phyloP scores from a whole-genome alignment of 1,140 invertebrate species.

The Nomia melanderi region DNA sequence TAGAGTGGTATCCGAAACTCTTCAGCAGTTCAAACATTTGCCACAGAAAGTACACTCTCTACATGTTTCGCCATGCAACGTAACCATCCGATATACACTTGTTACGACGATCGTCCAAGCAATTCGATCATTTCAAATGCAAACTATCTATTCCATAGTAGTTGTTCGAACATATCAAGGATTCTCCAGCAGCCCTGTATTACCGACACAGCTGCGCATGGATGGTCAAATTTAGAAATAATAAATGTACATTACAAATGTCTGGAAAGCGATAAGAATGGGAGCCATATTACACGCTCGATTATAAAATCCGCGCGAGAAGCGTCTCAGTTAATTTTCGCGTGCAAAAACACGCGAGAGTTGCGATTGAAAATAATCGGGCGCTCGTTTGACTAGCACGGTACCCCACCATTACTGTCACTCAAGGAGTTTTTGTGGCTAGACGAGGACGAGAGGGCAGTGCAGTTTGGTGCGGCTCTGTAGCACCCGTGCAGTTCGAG shows the following conservation, averaged over 20 bases:
- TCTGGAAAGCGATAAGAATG: not conserved
- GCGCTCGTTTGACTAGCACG: conserved; percentile 35
- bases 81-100: no score
- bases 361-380: not conserved
- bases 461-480: conserved; percentile 57
- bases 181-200: not conserved
- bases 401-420: conserved; percentile 66
- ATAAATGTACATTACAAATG: not conserved
- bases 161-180: not conserved
- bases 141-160: not conserved
- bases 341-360: fast-evolving
- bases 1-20: not conserved
- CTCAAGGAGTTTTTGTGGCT: conserved; percentile 61
- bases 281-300: not conserved
- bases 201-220: not conserved
- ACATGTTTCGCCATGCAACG: not conserved
- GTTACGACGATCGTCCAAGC: fast-evolving
- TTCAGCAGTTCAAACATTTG: conserved; percentile 4
- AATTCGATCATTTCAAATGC: not conserved
- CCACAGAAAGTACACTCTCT: not conserved
- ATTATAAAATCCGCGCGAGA: not conserved
- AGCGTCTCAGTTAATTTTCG: not conserved
- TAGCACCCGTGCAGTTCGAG: conserved; percentile 47
- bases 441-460: conserved; percentile 58
- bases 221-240: not conserved